Evolutionary conservation across 2,113 vertebrate species (phyloP), one percentile per base, ranked within the genome.

Genomic region (Scophthalmus maximus): DNA sequence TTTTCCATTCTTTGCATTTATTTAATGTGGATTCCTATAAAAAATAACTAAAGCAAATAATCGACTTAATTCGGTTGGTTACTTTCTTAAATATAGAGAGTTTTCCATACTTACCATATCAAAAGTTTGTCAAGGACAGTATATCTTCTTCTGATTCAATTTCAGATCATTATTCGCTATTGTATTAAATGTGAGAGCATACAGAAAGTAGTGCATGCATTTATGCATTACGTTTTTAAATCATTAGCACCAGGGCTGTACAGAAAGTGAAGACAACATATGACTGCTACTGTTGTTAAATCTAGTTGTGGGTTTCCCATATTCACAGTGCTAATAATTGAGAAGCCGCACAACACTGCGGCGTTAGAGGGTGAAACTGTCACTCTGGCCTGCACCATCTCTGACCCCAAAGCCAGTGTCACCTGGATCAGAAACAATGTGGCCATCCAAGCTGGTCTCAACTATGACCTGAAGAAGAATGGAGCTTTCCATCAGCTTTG

Each of bases 361-460:
- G 87, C 89, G 51, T 84, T 94, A 69, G 95, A 96, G 79, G 93
- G 93, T 5, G 89, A 93, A 82, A 91, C 80, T 0, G 93, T 93
- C 62, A 91, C 82, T 27, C 77, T 96, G 51, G 87, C 88, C 77
- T 96, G 95, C 27, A 94, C 94, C 82, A 87, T 94, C 30, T 95
- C 94, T 32, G 90, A 93, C 61, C 69, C 94, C 2, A 88, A 88
- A 4, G 74, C 87, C 42, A 73, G 67, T 0, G 82, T 93, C 59
- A 84, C 66, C 29, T 94, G 93, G 93, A 85, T 27, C 8, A 90
- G 80, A 82, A 86, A 91, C 75, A 70, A 74, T 7, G 27, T 32
- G 47, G 34, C 49, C 58, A 84, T 94, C 67, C 76, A 75, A 60
- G 81, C 83, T 18, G 89, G 92, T 66, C 82, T 87, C 51, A 93